Base-by-base conservation (phyloP, 2,113 vertebrate genomes). In the Scytalopus superciliaris region DNA sequence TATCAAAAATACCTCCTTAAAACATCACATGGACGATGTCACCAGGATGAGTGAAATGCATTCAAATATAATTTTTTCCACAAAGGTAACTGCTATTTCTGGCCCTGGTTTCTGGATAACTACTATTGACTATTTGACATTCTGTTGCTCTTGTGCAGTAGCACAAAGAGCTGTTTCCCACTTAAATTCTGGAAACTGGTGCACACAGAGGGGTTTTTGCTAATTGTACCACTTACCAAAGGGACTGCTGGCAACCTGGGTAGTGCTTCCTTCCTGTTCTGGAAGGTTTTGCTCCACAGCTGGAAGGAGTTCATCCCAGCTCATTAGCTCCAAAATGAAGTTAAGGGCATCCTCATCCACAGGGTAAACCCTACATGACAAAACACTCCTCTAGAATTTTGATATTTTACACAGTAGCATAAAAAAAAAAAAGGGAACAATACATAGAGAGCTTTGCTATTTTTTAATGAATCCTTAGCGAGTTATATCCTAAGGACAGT, bases 1-100 rank as follows among this genome's bases (percentile, higher is more conserved):
- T 24, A 24, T 9, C 22, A 88, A 62, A 85, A 77, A 66, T 6
- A 47, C 4, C 15, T 47, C 40, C n/a, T 33, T 12, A 4, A 42
- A 82, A 47, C 12, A 10, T 3, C 1, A 7, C 3, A 37, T 3
- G n/a, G n/a, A n/a, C n/a, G n/a, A 6, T 14, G 18, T 7, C 4
- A 23, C 33, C n/a, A 60, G 2, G 0, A 25, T 12, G 44, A 73
- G 64, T 47, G 39, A 84, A 84, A 66, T 14, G 16, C 24, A 18
- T 66, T 90, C 44, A 81, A 69, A 18, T 4, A 1, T 7, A 1
- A 2, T 62, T 57, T 57, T 40, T 49, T 7, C 28, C n/a, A 33
- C n/a, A 55, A 27, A 66, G 60, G 39, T 33, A 44, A 63, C 16
- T 69, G 17, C 25, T 6, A 49, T 87, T 89, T 77, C 49, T 53